Percentiles rank a stretch among this genome's conserved stretches.
These are phyloP conservation scores for Ophion ventricosus DNA, from an alignment of 2,888 invertebrate genomes.

Conservation along the genomic window DNA sequence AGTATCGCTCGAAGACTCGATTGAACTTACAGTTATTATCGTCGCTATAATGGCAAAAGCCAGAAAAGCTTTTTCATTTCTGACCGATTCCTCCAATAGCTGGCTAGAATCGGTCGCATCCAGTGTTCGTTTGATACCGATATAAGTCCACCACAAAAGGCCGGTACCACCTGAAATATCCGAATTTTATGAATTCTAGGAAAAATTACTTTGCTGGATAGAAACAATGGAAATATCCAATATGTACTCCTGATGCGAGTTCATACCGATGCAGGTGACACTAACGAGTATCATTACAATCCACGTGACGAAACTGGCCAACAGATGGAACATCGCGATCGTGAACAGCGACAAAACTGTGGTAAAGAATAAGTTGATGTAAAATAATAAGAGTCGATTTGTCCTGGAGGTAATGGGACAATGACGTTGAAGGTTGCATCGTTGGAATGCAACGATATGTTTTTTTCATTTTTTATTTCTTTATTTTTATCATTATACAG, in stretches of 20 bases:
- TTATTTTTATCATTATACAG: no score
- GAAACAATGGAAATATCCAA: not conserved
- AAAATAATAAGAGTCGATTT: not conserved
- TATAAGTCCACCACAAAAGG: constrained; percentile 95
- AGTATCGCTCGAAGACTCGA: not conserved
- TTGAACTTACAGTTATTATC: constrained; percentile 90
- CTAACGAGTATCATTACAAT: constrained; percentile 93
- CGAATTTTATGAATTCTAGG: constrained; percentile 15
- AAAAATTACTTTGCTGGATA: not conserved
- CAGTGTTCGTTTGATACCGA: constrained; percentile 88
- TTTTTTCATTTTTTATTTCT: no score
- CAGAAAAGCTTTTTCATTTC: constrained; percentile 94
- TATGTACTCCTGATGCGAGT: constrained; percentile 20
- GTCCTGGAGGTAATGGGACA: no score
- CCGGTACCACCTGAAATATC: constrained; percentile 86
- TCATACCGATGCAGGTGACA: constrained; percentile 88
- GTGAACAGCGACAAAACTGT: constrained; percentile 92
- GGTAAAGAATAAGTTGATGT: not conserved
- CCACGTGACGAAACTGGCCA: constrained; percentile 94
- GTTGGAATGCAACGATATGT: no score
- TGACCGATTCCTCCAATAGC: constrained; percentile 90
- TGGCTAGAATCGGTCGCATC: constrained; percentile 84
- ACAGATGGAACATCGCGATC: constrained; percentile 92
- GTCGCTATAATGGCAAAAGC: constrained; percentile 94
- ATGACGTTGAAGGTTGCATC: no score